A percentile compares a stretch with the other conserved stretches of the same genome.
Conservation (phyloP, 2,113 vertebrate genomes). For the Steatornis caripensis region DNA sequence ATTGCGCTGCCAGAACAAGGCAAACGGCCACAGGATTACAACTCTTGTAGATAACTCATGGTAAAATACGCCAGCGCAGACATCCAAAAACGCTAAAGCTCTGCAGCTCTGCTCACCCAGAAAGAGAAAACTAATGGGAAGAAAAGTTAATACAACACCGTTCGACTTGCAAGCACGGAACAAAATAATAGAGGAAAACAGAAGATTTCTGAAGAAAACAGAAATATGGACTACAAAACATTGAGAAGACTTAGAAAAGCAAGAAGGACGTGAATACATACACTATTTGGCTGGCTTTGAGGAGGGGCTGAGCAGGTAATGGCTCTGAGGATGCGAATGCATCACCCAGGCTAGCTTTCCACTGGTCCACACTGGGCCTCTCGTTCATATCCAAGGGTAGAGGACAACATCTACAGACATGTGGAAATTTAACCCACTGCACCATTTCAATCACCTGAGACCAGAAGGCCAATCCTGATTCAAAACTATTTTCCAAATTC, state of each 20-base stretch:
- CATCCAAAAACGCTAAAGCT: not conserved
- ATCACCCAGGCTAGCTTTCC: not conserved
- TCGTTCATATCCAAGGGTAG: not conserved
- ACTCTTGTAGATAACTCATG: not conserved
- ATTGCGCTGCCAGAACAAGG: not conserved
- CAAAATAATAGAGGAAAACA: not conserved
- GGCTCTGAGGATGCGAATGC: rapidly evolving
- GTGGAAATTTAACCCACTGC: not conserved
- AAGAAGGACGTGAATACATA: rapidly evolving
- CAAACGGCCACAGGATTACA: not conserved
- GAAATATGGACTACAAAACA: not conserved
- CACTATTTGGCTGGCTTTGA: not conserved
- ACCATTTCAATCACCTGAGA: not conserved
- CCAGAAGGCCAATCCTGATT: not conserved
- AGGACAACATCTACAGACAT: not conserved
- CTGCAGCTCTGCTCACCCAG: not conserved
- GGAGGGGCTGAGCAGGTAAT: not conserved
- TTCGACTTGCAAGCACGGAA: not conserved
- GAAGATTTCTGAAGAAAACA: not conserved
- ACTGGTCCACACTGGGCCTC: not conserved
- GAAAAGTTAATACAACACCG: not conserved
- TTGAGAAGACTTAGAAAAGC: not conserved
- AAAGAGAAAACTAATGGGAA: not conserved
- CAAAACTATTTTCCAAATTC: not conserved
- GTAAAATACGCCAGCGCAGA: not conserved